Evolutionary conservation across 2,797 vertebrate species (phyloP).

Genomic region (Thalassophryne amazonica): DNA sequence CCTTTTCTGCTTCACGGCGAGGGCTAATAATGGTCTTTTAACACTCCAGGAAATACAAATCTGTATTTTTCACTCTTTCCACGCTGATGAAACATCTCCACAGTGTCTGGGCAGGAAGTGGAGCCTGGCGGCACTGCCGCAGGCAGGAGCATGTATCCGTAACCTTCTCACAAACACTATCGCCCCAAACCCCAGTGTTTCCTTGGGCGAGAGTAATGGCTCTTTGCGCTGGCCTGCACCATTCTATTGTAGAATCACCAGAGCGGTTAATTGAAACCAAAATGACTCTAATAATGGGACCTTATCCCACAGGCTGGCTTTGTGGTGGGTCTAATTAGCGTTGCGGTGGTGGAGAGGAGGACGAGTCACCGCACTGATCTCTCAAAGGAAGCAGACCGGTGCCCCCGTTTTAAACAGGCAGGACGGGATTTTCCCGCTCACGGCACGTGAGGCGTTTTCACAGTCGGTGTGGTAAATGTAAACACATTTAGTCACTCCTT

Average conservation of each 20-base stretch:
- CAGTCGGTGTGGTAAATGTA: conserved; percentile 32
- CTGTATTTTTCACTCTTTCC: background rate
- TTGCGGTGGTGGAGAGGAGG: conserved; percentile 81
- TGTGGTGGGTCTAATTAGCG: conserved; percentile 98
- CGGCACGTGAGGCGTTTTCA: conserved; percentile 14
- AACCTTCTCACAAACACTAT: conserved; percentile 39
- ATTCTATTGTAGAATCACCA: conserved; percentile 98
- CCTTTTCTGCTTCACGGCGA: too few relatives aligned
- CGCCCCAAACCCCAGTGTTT: conserved; percentile 59
- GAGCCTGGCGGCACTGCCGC: conserved; percentile 25
- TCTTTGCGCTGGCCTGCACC: conserved; percentile 89
- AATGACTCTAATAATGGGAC: conserved; percentile 99
- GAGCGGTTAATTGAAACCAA: conserved; percentile 99
- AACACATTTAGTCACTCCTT: conserved; percentile 32
- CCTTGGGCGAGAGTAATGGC: conserved; percentile 91
- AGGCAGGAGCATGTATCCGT: conserved; percentile 49
- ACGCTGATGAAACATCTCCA: conserved; percentile 10
- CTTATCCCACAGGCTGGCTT: conserved; percentile 98
- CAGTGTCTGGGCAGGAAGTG: conserved; percentile 12
- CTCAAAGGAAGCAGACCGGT: conserved; percentile 84
- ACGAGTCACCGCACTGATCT: conserved; percentile 83
- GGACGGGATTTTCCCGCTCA: conserved; percentile 37
- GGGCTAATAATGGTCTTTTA: conserved; percentile 6
- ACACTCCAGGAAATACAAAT: conserved; percentile 1
- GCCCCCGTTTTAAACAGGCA: conserved; percentile 47